Evolutionary conservation across 2,113 vertebrate species (phyloP), one percentile per base, ranked within the genome.

Genomic region (Perccottus glenii): DNA sequence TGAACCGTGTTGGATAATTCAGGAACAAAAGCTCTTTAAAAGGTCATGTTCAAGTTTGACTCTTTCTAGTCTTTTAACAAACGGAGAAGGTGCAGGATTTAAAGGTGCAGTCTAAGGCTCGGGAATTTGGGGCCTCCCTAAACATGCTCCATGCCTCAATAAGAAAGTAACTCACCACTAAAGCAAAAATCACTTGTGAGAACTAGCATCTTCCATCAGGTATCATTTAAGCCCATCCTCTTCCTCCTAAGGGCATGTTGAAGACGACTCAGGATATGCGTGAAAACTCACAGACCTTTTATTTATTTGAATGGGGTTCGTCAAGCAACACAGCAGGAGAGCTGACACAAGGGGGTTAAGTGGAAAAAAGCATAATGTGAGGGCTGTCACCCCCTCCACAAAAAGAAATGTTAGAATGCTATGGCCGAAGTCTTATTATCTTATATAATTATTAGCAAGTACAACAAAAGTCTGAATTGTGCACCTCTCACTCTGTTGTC

Each of bases 31-130:
- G 78, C 64, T 64, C 64, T 84, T 76, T 72, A 73, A 67, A 81
- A 70, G 82, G 84, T 89, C 86, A 91, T 5, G 81, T 84, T 90
- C 87, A 89, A 88, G 88, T 79, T 82, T 82, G 64, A 59, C 32
- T 5, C 62, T 82, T 66, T 88, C 61, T 82, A 48, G 61, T 73
- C 56, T 78, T 51, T 79, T 77, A 84, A 87, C 85, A 87, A 88
- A 88, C 72, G 82, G 77, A 73, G 51, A 71, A 85, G 79, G 81
- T 85, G 70, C 57, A 75, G 82, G 78, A 72, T 79, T 16, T 5
- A 9, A n/a, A n/a, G n/a, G n/a, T n/a, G n/a, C n/a, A n/a, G n/a
- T 45, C 9, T 45, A 12, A 38, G 7, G 36, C 36, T 6, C 4
- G 7, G 36, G 36, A 38, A 38, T 4, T 6, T 38, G 36, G 7